Evolutionary conservation across 2,113 vertebrate genomes (phyloP).

Genomic region (Setophaga coronata): DNA sequence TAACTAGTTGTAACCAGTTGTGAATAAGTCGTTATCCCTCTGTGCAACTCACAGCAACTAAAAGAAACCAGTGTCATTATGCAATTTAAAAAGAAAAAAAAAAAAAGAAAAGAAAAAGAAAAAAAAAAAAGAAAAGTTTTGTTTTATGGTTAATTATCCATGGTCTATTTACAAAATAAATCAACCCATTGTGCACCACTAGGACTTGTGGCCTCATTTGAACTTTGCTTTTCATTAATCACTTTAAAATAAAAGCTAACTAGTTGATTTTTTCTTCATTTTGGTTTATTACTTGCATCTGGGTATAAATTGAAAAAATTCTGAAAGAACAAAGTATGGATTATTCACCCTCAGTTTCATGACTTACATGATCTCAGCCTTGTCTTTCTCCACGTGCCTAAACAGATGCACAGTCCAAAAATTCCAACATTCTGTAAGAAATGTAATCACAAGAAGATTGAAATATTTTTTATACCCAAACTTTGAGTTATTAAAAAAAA

Average conservation of each 20-base stretch:
- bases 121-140: constrained; percentile 48
- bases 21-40: constrained; percentile 66
- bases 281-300: constrained; percentile 55
- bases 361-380: constrained; percentile 61
- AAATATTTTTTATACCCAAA: constrained; percentile 1
- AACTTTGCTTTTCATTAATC: constrained; percentile 75
- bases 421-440: constrained; percentile 52
- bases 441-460: constrained; percentile 30
- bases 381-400: constrained; percentile 49
- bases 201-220: constrained; percentile 73
- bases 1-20: constrained; percentile 65
- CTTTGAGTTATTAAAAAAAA: neutral
- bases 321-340: constrained; percentile 43
- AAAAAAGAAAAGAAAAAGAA: too few species aligned
- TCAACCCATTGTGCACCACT: constrained; percentile 73
- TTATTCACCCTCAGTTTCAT: constrained; percentile 51
- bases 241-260: constrained; percentile 71
- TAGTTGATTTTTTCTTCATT: neutral
- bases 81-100: neutral
- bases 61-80: constrained; percentile 63
- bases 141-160: constrained; percentile 78
- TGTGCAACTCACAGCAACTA: constrained; percentile 63
- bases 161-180: constrained; percentile 77
- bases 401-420: constrained; percentile 61
- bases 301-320: constrained; percentile 50